Percentiles rank a stretch among this genome's conserved stretches.
phyloP scores from a whole-genome alignment of 1,140 invertebrate genomes.

The Anadara kagoshimensis region DNA sequence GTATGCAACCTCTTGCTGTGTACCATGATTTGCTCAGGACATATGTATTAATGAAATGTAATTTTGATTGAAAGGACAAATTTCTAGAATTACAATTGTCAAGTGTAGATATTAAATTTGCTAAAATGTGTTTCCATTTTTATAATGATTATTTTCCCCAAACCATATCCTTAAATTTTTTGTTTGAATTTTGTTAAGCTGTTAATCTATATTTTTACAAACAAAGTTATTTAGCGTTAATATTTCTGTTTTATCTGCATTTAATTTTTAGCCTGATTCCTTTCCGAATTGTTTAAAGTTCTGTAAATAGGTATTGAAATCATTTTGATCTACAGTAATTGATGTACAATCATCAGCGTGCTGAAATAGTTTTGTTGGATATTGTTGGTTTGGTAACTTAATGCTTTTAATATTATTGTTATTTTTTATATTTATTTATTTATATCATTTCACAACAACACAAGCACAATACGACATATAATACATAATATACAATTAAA shows the following conservation, averaged over 20 bases:
- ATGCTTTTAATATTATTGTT: not conserved
- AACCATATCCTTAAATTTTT: not conserved
- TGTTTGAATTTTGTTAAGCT: too few species aligned
- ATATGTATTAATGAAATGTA: not conserved
- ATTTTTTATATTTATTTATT: too few species aligned
- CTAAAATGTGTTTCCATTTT: not conserved
- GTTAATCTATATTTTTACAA: not conserved
- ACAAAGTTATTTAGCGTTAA: not conserved
- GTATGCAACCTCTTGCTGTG: not conserved
- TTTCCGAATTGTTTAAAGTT: not conserved
- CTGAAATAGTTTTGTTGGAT: not conserved
- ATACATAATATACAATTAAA: too few species aligned
- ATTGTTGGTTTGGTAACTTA: not conserved
- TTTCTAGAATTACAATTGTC: not conserved
- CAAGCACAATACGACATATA: too few species aligned
- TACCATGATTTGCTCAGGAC: not conserved
- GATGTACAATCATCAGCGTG: conserved; percentile 3
- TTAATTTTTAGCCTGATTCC: not conserved
- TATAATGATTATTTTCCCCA: not conserved
- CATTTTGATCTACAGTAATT: not conserved
- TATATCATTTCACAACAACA: too few species aligned
- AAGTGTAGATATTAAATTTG: not conserved
- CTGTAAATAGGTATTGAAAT: not conserved
- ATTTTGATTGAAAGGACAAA: not conserved
- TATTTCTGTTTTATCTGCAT: too few species aligned